Base-by-base conservation (phyloP, 2,113 vertebrate genomes). In the Campylomormyrus tamandua region DNA sequence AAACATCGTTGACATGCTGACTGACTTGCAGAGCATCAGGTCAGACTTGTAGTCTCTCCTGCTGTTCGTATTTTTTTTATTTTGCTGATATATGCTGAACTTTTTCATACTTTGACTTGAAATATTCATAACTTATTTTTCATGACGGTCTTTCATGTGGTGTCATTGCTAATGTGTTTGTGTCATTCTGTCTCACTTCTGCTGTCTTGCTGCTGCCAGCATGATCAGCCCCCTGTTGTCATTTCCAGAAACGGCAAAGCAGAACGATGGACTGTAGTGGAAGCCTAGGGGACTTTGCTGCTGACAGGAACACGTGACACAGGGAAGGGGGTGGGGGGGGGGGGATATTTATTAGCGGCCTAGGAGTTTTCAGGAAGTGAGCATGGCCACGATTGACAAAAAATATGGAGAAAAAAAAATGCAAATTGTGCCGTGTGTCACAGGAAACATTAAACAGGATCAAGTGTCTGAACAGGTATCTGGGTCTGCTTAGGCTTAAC, bases 41-140 rank as follows among this genome's bases (percentile, higher is more conserved):
- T 46, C 21, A 84, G 39, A 84, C 21, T 48, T 42, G 2, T 48
- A 48, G 42, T 46, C 39, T 84, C 31, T 19, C 74, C 83, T 84
- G 83, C 24, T n/a, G 7, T 48, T 21, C 48, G 45, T 39, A 45
- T 45, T 45, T 83, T 83, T 84, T 48, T 84, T 46, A 84, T 84
- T 21, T 84, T 84, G 45, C 15, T 48, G 83, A 84, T 48, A 24
- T 84, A 4, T 84, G 21, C 83, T n/a, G 50, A 87, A 56, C 8
- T 31, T 87, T 87, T 87, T 52, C 49, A 49, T 31, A 87, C 46
- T 35, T 19, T 53, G 85, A 53, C 50, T 48, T 48, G 48, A 49
- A 86, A 86, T 48, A 85, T 56, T 87, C 39, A 56, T 87, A 53
- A 53, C 50, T 87, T 87, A 52, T 87, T 87, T 35, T 53, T 35